phyloP scores from a whole-genome alignment of 1,140 invertebrate genomes.

The Drosophila sproati region DNA sequence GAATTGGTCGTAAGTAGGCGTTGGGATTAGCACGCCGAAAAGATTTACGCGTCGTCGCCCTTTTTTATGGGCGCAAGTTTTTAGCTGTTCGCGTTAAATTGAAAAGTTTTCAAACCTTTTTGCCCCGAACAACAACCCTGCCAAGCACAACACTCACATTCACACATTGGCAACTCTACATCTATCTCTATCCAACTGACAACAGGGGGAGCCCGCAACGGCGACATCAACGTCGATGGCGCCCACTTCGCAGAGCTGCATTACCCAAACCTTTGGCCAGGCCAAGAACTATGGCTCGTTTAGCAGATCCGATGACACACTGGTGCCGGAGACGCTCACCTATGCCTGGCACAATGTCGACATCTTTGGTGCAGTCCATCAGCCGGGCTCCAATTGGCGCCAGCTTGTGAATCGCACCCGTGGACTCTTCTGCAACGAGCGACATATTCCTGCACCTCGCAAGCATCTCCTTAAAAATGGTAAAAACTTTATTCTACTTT shows the following conservation, averaged over 20 bases:
- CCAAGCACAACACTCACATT: conserved; percentile 4
- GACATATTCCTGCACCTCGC: conserved; percentile 85
- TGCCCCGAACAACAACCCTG: background rate
- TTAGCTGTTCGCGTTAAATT: conserved; percentile 58
- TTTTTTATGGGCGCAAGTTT: conserved; percentile 62
- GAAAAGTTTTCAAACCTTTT: conserved; percentile 68
- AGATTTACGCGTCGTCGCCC: conserved; percentile 75
- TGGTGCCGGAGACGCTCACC: conserved; percentile 86
- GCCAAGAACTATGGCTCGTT: conserved; percentile 78
- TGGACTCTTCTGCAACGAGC: conserved; percentile 82
- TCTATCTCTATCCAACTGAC: background rate
- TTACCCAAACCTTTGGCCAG: conserved; percentile 61
- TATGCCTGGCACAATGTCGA: conserved; percentile 90
- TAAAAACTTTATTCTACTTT: conserved; percentile 9
- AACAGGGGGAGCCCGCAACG: conserved; percentile 18
- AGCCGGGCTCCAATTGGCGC: conserved; percentile 70
- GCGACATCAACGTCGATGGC: conserved; percentile 5
- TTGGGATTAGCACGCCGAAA: conserved; percentile 66
- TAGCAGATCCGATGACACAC: conserved; percentile 31
- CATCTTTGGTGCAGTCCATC: conserved; percentile 86
- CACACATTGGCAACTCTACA: background rate
- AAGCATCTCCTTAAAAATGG: conserved; percentile 89
- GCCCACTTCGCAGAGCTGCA: conserved; percentile 60
- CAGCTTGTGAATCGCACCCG: conserved; percentile 84
- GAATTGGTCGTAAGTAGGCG: conserved; percentile 17